phyloP scores from a whole-genome alignment of 2,888 invertebrate species.

The Apodemia zela region DNA sequence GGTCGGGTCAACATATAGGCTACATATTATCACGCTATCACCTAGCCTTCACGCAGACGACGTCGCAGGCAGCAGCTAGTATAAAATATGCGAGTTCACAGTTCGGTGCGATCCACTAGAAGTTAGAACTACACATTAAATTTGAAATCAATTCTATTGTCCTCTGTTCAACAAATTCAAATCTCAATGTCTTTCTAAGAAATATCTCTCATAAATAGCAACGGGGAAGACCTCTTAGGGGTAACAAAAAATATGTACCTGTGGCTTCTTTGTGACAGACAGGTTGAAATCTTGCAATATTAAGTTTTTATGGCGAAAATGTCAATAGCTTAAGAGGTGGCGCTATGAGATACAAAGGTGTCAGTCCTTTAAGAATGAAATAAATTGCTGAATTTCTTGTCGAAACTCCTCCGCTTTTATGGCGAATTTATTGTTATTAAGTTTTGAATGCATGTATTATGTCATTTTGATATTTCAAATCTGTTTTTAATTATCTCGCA shows the following conservation, averaged over 20 bases:
- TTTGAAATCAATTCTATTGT: constrained; percentile 5
- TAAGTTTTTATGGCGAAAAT: constrained; percentile 54
- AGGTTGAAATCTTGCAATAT: constrained; percentile 34
- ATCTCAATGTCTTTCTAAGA: not conserved
- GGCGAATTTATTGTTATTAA: constrained; percentile 25
- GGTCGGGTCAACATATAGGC: too few species aligned
- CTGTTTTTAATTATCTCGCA: not conserved
- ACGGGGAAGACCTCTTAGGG: constrained; percentile 49
- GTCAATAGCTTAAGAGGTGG: constrained; percentile 56
- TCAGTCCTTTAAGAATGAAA: not conserved
- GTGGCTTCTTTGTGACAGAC: constrained; percentile 34
- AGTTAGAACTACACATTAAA: too few species aligned
- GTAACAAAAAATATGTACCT: constrained; percentile 54
- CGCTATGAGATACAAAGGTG: constrained; percentile 59
- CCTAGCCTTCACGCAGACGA: too few species aligned
- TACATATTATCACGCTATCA: too few species aligned
- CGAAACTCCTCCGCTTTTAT: not conserved
- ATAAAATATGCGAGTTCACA: too few species aligned
- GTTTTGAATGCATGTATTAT: not conserved
- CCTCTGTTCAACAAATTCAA: constrained; percentile 1
- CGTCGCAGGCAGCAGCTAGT: too few species aligned
- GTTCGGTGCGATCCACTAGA: too few species aligned
- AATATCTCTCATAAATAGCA: not conserved
- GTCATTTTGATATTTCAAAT: not conserved
- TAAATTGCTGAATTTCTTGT: constrained; percentile 8